Evolutionary conservation across 2,888 invertebrate genomes (phyloP), one percentile per base, ranked within the genome.

Genomic region (Panopea generosa): DNA sequence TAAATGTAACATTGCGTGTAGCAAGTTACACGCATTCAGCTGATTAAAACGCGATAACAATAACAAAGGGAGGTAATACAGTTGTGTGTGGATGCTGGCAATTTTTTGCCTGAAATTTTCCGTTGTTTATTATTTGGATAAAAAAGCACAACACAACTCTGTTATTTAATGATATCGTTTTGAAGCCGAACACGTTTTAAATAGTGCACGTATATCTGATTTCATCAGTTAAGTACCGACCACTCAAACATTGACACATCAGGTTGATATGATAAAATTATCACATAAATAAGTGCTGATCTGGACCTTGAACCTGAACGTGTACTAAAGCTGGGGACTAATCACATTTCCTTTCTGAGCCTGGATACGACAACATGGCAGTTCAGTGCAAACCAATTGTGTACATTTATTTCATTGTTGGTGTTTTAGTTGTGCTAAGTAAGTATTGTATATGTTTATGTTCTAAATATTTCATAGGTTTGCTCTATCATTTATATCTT

Each of bases 241-340:
- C 72, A 66, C 50, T 73, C 45, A 61, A 27, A 20, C 33, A 66
- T 14, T 22, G 72, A 73, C 72, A 73, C 72, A 73, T 73, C 66
- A 73, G 52, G 16, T 61, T 38, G 18, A 49, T 56, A 27, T 29
- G 55, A 20, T 52, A 57, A 45, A 50, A 20, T 27, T 56, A 62
- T 75, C 68, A 68, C 74, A 47, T 27, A 27, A 27, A 4, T 27
- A 56, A 63, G 62, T 59, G 52, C 27, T 62, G 24, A 50, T 56
- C 22, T 75, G 74, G 52, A 75, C 74, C 20, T 69, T 69, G 74
- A 63, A 75, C 72, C 63, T 65, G 57, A 52, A 57, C 56, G 40
- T 62, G 29, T 45, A 45, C 16, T 66, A 67, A 57, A 20, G 20
- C 11, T 33, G 24, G 14, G 20, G 27, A 7, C 29, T 59, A 52